phyloP scores from a whole-genome alignment of 2,797 vertebrate species.

The Pangasius macronema region DNA sequence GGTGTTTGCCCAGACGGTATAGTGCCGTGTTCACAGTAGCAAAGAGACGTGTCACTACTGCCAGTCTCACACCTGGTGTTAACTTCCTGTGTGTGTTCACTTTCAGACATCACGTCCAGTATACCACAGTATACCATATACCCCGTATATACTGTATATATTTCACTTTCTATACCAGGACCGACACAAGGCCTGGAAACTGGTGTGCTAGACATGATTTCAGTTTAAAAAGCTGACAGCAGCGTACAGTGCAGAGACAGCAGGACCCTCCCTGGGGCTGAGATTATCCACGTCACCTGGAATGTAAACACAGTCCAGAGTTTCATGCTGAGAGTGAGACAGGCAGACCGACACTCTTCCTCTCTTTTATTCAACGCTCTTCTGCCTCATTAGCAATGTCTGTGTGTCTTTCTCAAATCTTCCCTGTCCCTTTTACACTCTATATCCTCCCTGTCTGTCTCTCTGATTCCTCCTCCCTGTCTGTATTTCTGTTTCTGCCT shows the following conservation, averaged over 20 bases:
- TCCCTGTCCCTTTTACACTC: neutral
- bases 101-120: neutral
- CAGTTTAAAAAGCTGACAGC: neutral
- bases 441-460: neutral
- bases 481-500: neutral
- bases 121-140: neutral
- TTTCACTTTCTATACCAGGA: neutral
- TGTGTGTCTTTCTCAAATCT: neutral
- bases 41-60: neutral
- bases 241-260: neutral
- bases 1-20: neutral
- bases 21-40: neutral
- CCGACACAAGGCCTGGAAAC: neutral
- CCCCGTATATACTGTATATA: neutral
- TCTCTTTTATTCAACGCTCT: neutral
- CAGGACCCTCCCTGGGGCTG: neutral
- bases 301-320: neutral
- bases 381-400: neutral
- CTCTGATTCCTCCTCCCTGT: neutral
- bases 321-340: neutral
- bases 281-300: neutral
- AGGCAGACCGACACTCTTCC: neutral
- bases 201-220: neutral
- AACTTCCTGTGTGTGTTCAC: neutral
- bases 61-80: neutral